Evolutionary conservation across 2,888 invertebrate genomes (phyloP), one percentile per base, ranked within the genome.

Genomic region (Sussaba pulchella): DNA sequence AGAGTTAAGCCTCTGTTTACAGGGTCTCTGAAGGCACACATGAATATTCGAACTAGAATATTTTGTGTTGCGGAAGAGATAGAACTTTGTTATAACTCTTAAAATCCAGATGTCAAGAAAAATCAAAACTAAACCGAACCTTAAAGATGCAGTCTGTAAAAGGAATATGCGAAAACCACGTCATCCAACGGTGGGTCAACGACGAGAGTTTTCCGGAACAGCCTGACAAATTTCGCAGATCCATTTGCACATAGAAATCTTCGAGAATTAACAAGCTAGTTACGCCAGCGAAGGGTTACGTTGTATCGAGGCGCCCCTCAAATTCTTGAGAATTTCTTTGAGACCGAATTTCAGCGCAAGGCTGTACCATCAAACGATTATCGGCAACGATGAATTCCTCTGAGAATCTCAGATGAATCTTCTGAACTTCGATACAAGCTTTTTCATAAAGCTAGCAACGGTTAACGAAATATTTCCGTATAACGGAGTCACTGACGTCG

Each of bases 201-300:
- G n/a, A n/a, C n/a, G n/a, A n/a, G n/a, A n/a, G n/a, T n/a, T n/a
- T n/a, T 31, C 31, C 31, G 31, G 31, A 31, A 31, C 31, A 31
- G 6, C 6, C 31, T 31, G 31, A 31, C 6, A 6, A 31, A 31
- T 50, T n/a, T 50, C 69, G 52, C 24, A 61, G 45, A 54, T 52
- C 52, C 72, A 19, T 50, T 31, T 8, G 21, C 17, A 59, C 26
- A 66, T 72, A 64, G 50, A 52, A 41, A 57, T 12, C 47, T 50
- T 5, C 31, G 63, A 9, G 26, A 5, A 12, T 50, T 63, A 41
- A 36, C 31, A 10, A 24, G 2, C 24, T 21, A 41, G 9, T 19
- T 14, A 43, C 52, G 59, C 71, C 45, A 45, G 47, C 67, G 71
- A 54, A 52, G 61, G 69, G 74, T 54, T 54, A 72, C 72, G 43